These are phyloP conservation scores for Gambusia yucatana DNA, from an alignment of 2,797 vertebrate genomes.

Conservation along the genomic window DNA sequence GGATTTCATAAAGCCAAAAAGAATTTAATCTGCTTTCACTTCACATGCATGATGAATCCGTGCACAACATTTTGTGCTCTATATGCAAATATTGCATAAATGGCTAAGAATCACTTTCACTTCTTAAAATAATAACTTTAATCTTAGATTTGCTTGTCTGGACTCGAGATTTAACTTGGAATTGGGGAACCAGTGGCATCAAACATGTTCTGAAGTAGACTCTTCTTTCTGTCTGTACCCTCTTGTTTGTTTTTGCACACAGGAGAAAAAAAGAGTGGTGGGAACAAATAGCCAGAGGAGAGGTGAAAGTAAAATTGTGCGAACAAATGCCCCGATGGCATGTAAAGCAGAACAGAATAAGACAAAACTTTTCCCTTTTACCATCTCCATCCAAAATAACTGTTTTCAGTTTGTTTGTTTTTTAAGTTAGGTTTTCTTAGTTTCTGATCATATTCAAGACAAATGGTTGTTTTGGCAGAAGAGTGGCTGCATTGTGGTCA, in stretches of 20 bases:
- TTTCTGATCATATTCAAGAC: constrained; percentile 11
- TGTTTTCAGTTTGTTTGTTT: too few species aligned
- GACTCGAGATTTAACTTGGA: constrained; percentile 17
- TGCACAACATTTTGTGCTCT: constrained; percentile 16
- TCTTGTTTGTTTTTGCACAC: neutral
- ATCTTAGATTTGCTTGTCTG: constrained; percentile 2
- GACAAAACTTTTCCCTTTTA: neutral
- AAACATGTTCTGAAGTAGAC: constrained; percentile 2
- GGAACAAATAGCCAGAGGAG: constrained; percentile 16
- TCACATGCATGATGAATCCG: constrained; percentile 26
- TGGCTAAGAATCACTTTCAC: constrained; percentile 17
- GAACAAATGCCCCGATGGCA: neutral
- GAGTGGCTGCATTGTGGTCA: constrained; percentile 15
- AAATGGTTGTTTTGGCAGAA: constrained; percentile 24
- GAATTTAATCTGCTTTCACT: constrained; percentile 51
- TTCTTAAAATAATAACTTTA: constrained; percentile 16
- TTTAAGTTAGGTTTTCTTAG: constrained; percentile 5
- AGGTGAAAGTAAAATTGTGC: constrained; percentile 4
- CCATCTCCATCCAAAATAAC: neutral
- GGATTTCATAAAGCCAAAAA: constrained; percentile 52
- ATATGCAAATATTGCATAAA: constrained; percentile 40
- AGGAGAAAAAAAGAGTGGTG: neutral
- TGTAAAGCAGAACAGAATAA: constrained; percentile 14
- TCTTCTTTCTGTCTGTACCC: constrained; percentile 5
- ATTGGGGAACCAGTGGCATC: constrained; percentile 15